Percentiles rank a stretch among this genome's conserved stretches.
These are phyloP conservation scores for Pseudopipra pipra DNA, from an alignment of 2,113 vertebrate species.

Conservation along the genomic window DNA sequence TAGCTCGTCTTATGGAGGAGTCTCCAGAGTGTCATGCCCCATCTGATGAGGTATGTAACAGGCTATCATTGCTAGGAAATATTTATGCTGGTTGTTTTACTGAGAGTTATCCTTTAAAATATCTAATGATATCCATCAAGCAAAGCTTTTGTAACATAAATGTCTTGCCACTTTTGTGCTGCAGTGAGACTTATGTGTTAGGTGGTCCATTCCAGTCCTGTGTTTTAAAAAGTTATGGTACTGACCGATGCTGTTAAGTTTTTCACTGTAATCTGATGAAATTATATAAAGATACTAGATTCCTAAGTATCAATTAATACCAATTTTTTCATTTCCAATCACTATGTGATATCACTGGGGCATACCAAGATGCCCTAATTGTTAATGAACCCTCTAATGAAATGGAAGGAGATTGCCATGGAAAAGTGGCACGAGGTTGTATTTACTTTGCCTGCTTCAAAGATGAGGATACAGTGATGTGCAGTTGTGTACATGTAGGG, in stretches of 20 bases:
- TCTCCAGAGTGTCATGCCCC: neutral
- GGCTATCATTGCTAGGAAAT: neutral
- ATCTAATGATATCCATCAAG: neutral
- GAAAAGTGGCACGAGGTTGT: neutral
- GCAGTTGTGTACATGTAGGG: neutral
- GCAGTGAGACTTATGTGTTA: neutral
- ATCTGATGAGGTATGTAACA: neutral
- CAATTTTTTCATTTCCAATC: neutral
- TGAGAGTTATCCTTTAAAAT: neutral
- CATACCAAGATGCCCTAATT: neutral
- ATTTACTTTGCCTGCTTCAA: neutral
- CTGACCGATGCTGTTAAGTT: neutral
- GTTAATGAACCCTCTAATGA: neutral
- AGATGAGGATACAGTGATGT: neutral
- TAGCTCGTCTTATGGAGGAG: neutral
- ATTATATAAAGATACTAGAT: neutral
- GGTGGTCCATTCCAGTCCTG: neutral
- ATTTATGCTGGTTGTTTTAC: neutral
- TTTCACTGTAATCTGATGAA: neutral
- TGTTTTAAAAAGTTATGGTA: neutral
- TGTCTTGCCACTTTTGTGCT: neutral
- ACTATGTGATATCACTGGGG: neutral
- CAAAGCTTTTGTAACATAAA: neutral
- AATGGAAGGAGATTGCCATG: neutral
- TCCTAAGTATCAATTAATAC: neutral